Evolutionary conservation across 2,888 invertebrate genomes (phyloP).

Genomic region (Epinotia ramella): DNA sequence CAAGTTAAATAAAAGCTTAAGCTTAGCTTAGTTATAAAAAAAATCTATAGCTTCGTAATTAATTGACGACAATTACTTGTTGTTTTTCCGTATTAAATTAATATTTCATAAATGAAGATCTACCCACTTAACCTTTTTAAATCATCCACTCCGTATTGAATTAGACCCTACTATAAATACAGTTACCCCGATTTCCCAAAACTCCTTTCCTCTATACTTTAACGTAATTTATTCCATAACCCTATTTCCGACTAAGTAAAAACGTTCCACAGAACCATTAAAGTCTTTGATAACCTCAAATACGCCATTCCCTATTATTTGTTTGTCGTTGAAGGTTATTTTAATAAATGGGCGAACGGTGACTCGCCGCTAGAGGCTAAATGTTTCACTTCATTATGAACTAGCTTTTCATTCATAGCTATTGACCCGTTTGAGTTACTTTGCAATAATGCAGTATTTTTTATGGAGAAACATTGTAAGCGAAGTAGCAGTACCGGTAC

Average conservation of each 20-base stretch:
- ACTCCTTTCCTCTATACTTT: slow-evolving; percentile 7
- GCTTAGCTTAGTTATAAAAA: no score
- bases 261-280: slow-evolving; percentile 30
- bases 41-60: background rate
- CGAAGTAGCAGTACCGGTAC: background rate
- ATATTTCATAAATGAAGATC: background rate
- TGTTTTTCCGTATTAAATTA: background rate
- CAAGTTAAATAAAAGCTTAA: background rate
- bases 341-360: slow-evolving; percentile 61
- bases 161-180: background rate
- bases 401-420: slow-evolving; percentile 22
- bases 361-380: slow-evolving; percentile 54
- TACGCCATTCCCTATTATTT: slow-evolving; percentile 40
- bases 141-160: background rate
- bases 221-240: slow-evolving; percentile 31
- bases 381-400: slow-evolving; percentile 43
- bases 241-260: slow-evolving; percentile 35
- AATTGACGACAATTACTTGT: no score
- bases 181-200: slow-evolving; percentile 4
- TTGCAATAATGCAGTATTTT: background rate
- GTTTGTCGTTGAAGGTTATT: slow-evolving; percentile 44
- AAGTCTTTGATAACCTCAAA: slow-evolving; percentile 41
- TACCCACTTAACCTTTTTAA: background rate
- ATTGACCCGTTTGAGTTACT: slow-evolving; percentile 32
- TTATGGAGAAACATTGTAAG: background rate